Evolutionary conservation across 1,140 invertebrate genomes (phyloP).

Genomic region (Daktulosphaira vitifoliae): DNA sequence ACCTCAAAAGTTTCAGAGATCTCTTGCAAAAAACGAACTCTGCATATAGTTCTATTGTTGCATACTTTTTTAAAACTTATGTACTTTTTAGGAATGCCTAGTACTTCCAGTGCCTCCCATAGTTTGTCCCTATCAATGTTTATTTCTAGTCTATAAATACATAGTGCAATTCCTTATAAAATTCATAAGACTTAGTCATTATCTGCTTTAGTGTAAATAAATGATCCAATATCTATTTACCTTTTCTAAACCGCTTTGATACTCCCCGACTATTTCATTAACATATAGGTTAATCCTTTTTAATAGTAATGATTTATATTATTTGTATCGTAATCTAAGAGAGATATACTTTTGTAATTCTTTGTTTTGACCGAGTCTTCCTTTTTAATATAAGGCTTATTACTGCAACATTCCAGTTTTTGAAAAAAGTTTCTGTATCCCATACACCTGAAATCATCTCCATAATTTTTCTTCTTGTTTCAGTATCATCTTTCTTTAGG

Average conservation of each 20-base stretch:
- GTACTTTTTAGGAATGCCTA: constrained; percentile 20
- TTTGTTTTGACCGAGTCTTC: background rate
- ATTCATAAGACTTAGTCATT: background rate
- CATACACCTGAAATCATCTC: background rate
- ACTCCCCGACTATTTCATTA: no score
- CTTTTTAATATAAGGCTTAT: background rate
- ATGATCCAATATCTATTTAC: background rate
- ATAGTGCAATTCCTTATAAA: background rate
- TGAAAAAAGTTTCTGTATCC: background rate
- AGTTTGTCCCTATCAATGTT: background rate
- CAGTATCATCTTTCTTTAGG: background rate
- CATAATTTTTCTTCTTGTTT: constrained; percentile 4
- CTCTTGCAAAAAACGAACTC: background rate
- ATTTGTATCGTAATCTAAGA: background rate
- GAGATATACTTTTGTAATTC: background rate
- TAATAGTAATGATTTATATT: constrained; percentile 8
- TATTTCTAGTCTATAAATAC: constrained; percentile 1
- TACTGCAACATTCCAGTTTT: background rate
- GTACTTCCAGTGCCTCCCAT: no score
- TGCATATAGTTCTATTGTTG: background rate
- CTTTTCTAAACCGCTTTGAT: constrained; percentile 9
- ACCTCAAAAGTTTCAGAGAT: background rate
- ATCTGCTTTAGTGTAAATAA: no score
- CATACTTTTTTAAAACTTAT: constrained; percentile 1
- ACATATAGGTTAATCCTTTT: constrained; percentile 10